These are phyloP conservation scores for Hanleya hanleyi DNA, from an alignment of 2,888 invertebrate species.

Conservation along the genomic window DNA sequence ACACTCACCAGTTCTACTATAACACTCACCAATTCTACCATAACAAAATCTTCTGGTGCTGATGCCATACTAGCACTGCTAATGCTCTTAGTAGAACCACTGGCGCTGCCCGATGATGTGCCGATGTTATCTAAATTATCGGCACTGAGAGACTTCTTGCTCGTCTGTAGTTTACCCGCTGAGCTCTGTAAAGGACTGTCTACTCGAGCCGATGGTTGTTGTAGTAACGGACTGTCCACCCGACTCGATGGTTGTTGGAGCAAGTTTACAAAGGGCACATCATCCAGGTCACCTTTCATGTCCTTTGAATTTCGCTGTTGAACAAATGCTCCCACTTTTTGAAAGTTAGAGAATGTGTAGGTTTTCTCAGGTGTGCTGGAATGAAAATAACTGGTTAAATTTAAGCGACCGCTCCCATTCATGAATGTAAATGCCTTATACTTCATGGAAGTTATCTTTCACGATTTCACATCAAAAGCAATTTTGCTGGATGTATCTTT, in stretches of 20 bases:
- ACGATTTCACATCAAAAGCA: too few species aligned
- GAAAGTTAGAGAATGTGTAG: slow-evolving; percentile 50
- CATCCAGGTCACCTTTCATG: slow-evolving; percentile 48
- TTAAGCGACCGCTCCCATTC: too few species aligned
- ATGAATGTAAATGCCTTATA: too few species aligned
- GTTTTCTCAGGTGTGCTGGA: slow-evolving; percentile 53
- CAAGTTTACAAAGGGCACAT: slow-evolving; percentile 67
- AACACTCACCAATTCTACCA: slow-evolving; percentile 82
- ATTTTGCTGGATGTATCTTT: too few species aligned
- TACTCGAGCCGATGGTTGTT: slow-evolving; percentile 18
- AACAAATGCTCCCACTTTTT: slow-evolving; percentile 67
- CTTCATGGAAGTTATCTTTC: too few species aligned
- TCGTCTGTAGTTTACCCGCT: not conserved
- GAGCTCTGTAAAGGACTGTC: not conserved
- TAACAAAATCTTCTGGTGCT: slow-evolving; percentile 80
- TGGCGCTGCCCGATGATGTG: slow-evolving; percentile 10
- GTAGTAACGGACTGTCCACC: slow-evolving; percentile 21
- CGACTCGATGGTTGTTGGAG: slow-evolving; percentile 41
- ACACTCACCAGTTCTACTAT: too few species aligned
- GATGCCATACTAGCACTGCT: slow-evolving; percentile 56
- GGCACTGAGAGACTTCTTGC: slow-evolving; percentile 9
- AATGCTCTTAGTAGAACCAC: slow-evolving; percentile 46
- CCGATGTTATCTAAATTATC: slow-evolving; percentile 6
- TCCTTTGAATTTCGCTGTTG: slow-evolving; percentile 42
- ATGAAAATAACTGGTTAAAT: too few species aligned